A percentile compares a stretch with the other conserved stretches of the same genome.
Conservation (phyloP, 2,113 vertebrate species). For the Aegotheles bennettii region DNA sequence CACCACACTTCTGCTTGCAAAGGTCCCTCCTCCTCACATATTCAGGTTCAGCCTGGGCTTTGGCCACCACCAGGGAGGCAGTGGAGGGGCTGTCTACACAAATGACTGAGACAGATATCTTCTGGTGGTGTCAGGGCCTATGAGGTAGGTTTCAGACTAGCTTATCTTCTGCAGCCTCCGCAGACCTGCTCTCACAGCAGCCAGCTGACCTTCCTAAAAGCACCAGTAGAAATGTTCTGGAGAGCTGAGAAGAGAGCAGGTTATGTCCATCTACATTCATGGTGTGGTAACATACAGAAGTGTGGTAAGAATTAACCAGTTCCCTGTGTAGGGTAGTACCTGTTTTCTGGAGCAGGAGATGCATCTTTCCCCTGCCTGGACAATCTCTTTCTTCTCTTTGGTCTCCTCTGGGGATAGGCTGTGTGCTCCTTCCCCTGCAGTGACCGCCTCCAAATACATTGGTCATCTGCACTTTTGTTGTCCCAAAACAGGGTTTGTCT, state of each 20-base stretch:
- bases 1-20: accelerated
- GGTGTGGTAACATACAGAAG: not conserved
- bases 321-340: not conserved
- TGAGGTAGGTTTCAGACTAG: not conserved
- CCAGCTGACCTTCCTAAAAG: not conserved
- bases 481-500: no score
- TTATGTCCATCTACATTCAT: not conserved
- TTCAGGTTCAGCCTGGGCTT: not conserved
- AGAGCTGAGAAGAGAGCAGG: not conserved
- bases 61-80: not conserved
- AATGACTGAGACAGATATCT: not conserved
- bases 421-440: not conserved
- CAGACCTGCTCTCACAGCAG: not conserved
- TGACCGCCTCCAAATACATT: not conserved
- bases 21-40: not conserved
- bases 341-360: not conserved
- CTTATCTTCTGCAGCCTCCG: not conserved
- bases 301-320: not conserved
- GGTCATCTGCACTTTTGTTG: not conserved
- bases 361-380: not conserved
- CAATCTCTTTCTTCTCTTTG: not conserved
- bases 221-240: not conserved
- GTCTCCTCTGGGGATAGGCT: not conserved
- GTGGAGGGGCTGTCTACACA: not conserved
- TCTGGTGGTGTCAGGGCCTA: accelerated